Evolutionary conservation across 2,888 invertebrate genomes (phyloP).

Genomic region (Caenorhabditis sulstoni): DNA sequence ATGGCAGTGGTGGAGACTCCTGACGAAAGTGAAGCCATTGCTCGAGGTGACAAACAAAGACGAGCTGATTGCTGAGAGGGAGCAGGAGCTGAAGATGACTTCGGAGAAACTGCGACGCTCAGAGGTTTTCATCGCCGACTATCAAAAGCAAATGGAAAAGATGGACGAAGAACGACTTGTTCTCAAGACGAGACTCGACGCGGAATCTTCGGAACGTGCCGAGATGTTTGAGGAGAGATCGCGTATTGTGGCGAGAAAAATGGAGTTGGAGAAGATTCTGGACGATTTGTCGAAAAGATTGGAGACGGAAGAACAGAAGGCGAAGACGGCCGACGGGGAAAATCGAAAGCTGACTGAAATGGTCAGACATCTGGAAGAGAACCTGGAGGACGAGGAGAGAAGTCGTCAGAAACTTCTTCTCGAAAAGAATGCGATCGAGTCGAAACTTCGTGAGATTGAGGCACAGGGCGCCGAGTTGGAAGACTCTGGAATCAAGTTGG

Average conservation of each 20-base stretch:
- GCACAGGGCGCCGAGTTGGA: slow-evolving; percentile 43
- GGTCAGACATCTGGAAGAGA: slow-evolving; percentile 78
- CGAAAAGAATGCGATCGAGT: slow-evolving; percentile 97
- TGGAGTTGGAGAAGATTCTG: slow-evolving; percentile 47
- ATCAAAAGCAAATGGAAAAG: slow-evolving; percentile 62
- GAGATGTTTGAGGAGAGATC: slow-evolving; percentile 88
- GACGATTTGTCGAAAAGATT: slow-evolving; percentile 39
- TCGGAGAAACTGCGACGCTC: slow-evolving; percentile 65
- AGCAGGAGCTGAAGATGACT: slow-evolving; percentile 88
- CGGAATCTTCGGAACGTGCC: slow-evolving; percentile 95
- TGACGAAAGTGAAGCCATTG: slow-evolving; percentile 96
- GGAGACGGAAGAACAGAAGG: slow-evolving; percentile 52
- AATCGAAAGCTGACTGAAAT: slow-evolving; percentile 88
- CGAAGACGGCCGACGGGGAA: slow-evolving; percentile 93
- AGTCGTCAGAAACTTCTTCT: slow-evolving; percentile 95
- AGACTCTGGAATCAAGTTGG: slow-evolving; percentile 81
- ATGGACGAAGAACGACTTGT: slow-evolving; percentile 93
- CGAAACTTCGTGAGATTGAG: slow-evolving; percentile 85
- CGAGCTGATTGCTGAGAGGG: slow-evolving; percentile 96
- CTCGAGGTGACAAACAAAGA: slow-evolving; percentile 97
- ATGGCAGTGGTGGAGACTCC: slow-evolving; percentile 99
- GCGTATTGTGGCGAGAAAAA: slow-evolving; percentile 41
- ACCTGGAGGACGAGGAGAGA: slow-evolving; percentile 95
- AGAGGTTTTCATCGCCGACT: slow-evolving; percentile 63
- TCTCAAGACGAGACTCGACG: slow-evolving; percentile 86